phyloP scores from a whole-genome alignment of 2,888 invertebrate species.

The Cephalotes varians region DNA sequence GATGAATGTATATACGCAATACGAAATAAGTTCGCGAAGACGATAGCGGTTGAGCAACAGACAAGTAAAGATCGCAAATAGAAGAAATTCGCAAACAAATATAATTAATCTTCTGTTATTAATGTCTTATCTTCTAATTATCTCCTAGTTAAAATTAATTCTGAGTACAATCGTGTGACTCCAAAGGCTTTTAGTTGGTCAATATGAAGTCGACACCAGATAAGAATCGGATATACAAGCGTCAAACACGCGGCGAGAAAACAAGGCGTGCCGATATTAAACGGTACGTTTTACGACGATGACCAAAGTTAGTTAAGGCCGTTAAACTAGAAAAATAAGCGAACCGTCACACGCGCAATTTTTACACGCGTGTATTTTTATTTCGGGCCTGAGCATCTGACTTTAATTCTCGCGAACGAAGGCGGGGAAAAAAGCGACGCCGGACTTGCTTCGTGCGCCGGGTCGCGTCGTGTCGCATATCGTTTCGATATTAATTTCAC shows the following conservation, averaged over 20 bases:
- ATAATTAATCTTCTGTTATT: not conserved
- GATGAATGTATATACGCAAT: not conserved
- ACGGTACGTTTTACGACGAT: not conserved
- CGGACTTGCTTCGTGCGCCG: constrained; percentile 5
- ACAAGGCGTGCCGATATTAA: constrained; percentile 1
- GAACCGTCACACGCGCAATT: constrained; percentile 9
- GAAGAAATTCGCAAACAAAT: not conserved
- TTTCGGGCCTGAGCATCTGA: not conserved
- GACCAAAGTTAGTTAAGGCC: constrained; percentile 20
- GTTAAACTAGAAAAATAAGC: not conserved
- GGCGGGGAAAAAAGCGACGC: not conserved
- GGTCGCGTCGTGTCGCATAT: not conserved
- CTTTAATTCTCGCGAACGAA: not conserved
- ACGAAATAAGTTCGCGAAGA: not conserved
- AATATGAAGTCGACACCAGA: constrained; percentile 18
- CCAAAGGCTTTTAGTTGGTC: not conserved
- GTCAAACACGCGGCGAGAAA: not conserved
- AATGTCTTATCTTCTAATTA: not conserved
- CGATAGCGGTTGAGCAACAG: not conserved
- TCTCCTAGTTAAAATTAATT: not conserved
- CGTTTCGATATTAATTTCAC: constrained; percentile 48
- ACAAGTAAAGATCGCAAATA: not conserved
- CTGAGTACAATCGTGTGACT: not conserved
- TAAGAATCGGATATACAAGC: not conserved
- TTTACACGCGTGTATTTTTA: not conserved